Percentiles rank a stretch among this genome's conserved stretches.
Evolutionary conservation across 1,140 invertebrate species (phyloP).

Genomic region (Drosophila erecta): DNA sequence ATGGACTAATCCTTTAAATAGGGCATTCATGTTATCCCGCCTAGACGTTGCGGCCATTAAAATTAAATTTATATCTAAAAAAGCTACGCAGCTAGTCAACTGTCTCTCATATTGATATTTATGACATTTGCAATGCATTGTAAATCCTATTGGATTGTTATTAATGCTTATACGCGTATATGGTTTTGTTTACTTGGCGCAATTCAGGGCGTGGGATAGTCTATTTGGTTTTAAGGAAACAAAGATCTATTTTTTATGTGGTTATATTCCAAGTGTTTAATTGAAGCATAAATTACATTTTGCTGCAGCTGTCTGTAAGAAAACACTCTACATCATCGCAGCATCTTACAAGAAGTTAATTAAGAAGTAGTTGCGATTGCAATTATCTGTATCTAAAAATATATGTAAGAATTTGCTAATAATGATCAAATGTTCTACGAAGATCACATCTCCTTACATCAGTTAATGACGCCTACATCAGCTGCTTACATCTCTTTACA

Average conservation of each 20-base stretch:
- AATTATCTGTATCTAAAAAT: too few relatives aligned
- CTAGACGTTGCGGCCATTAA: constrained; percentile 70
- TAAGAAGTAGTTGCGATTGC: too few relatives aligned
- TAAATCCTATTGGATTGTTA: constrained; percentile 72
- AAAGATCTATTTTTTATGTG: background rate
- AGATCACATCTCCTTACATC: background rate
- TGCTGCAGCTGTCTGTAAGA: too few relatives aligned
- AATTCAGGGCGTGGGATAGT: background rate
- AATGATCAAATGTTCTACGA: background rate
- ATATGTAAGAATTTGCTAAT: too few relatives aligned
- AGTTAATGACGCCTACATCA: too few relatives aligned
- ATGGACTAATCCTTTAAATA: constrained; percentile 81
- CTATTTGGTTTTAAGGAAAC: too few relatives aligned
- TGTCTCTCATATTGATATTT: constrained; percentile 79
- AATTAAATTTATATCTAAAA: constrained; percentile 77
- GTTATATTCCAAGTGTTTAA: too few relatives aligned
- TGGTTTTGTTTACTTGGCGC: constrained; percentile 9
- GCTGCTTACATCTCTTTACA: background rate
- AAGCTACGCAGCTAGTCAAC: constrained; percentile 21
- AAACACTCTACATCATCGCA: too few relatives aligned
- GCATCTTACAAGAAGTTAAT: too few relatives aligned
- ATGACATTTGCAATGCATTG: constrained; percentile 79
- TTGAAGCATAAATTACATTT: background rate
- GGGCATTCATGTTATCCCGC: constrained; percentile 81
- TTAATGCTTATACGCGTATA: constrained; percentile 39